Evolutionary conservation across 2,888 invertebrate species (phyloP).

Genomic region (Steinernema hermaphroditum): DNA sequence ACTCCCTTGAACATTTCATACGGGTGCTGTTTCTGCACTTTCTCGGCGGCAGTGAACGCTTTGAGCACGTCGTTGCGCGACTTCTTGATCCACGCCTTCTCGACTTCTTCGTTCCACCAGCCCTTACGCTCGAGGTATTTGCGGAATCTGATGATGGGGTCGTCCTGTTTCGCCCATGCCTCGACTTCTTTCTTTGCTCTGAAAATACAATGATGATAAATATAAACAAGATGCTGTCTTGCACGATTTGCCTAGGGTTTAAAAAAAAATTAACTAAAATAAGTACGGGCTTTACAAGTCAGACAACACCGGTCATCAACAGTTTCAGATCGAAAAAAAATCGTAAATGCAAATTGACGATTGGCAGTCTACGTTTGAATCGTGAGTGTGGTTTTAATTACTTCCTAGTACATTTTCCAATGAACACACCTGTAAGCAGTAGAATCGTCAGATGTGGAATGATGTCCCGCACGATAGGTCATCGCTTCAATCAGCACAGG

Average conservation of each 20-base stretch:
- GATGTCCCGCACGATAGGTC: slow-evolving; percentile 94
- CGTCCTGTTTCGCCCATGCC: slow-evolving; percentile 80
- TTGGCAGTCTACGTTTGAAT: too few species aligned
- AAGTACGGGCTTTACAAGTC: too few species aligned
- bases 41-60: slow-evolving; percentile 83
- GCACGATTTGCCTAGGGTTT: too few species aligned
- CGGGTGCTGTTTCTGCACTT: slow-evolving; percentile 82
- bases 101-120: slow-evolving; percentile 78
- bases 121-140: slow-evolving; percentile 79
- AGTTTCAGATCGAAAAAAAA: too few species aligned
- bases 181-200: slow-evolving; percentile 76
- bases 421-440: slow-evolving; percentile 87
- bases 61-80: slow-evolving; percentile 71
- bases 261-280: too few species aligned
- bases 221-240: slow-evolving; percentile 4
- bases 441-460: slow-evolving; percentile 99
- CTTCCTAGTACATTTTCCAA: too few species aligned
- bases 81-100: slow-evolving; percentile 54
- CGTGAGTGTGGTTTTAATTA: too few species aligned
- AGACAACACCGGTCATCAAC: too few species aligned
- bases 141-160: slow-evolving; percentile 81
- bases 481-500: slow-evolving; percentile 95
- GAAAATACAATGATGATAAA: slow-evolving; percentile 13
- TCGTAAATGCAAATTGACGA: too few species aligned
- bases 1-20: slow-evolving; percentile 88